These are phyloP conservation scores for Smithornis capensis DNA, from an alignment of 2,113 vertebrate genomes.

Conservation along the genomic window DNA sequence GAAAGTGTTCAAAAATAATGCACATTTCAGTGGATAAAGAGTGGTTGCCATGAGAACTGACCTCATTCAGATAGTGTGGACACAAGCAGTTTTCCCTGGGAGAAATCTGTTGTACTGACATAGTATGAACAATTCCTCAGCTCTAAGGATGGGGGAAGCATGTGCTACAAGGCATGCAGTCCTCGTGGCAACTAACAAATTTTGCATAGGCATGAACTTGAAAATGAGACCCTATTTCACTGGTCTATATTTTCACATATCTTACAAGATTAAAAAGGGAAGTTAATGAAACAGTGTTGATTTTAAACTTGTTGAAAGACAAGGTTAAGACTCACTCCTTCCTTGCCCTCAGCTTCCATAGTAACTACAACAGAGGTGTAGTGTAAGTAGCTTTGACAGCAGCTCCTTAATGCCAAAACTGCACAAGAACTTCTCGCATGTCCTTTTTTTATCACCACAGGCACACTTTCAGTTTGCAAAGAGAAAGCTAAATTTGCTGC, in stretches of 20 bases:
- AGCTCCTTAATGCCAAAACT: background rate
- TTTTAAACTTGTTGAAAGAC: background rate
- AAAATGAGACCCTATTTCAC: background rate
- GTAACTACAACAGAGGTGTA: background rate
- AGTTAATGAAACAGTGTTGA: background rate
- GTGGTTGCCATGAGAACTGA: slow-evolving; percentile 38
- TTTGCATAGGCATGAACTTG: background rate
- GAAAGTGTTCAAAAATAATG: background rate
- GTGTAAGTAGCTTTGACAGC: background rate
- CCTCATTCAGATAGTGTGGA: background rate
- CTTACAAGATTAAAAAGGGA: background rate
- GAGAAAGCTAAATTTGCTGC: background rate
- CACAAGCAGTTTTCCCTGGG: background rate
- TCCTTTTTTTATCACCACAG: background rate
- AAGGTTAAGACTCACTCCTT: background rate
- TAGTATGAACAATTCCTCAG: background rate
- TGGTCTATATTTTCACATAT: background rate
- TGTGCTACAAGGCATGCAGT: too few relatives aligned
- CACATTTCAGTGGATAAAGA: background rate
- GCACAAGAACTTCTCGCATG: background rate
- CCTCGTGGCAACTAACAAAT: background rate
- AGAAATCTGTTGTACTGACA: background rate
- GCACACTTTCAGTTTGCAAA: background rate
- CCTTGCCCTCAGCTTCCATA: background rate
- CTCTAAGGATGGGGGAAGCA: background rate